Conservation (phyloP, 2,888 invertebrate genomes). For the Netelia fuscicornis region DNA sequence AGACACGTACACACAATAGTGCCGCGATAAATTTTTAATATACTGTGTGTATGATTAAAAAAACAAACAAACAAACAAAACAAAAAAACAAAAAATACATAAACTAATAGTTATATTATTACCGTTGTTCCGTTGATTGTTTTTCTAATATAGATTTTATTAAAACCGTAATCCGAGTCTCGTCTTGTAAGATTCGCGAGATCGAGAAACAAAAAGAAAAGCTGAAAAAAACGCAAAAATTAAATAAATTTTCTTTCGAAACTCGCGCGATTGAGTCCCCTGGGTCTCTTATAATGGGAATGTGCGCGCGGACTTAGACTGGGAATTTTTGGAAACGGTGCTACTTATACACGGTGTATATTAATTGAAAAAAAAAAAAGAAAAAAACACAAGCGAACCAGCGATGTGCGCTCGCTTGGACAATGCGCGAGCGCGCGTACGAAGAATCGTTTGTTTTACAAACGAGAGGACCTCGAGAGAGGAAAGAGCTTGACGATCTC, state of each 20-base stretch:
- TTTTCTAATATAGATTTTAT: slow-evolving; percentile 83
- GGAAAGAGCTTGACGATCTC: slow-evolving; percentile 11
- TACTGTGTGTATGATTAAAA: slow-evolving; percentile 38
- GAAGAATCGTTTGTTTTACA: not conserved
- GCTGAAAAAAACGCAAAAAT: not conserved
- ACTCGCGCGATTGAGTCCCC: slow-evolving; percentile 71
- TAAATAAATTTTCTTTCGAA: slow-evolving; percentile 75
- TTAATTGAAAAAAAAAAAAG: slow-evolving; percentile 31
- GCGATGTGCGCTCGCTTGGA: not conserved
- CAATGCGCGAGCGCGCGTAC: not conserved
- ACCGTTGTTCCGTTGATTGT: slow-evolving; percentile 84
- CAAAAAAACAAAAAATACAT: slow-evolving; percentile 43
- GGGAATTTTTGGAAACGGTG: slow-evolving; percentile 71
- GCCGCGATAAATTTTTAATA: slow-evolving; percentile 76
- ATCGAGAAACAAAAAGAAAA: slow-evolving; percentile 16
- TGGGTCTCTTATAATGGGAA: slow-evolving; percentile 30
- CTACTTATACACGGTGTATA: slow-evolving; percentile 66
- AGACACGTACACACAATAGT: slow-evolving; percentile 75
- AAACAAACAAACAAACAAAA: slow-evolving; percentile 21
- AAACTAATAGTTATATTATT: slow-evolving; percentile 77
- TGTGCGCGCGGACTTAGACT: slow-evolving; percentile 60
- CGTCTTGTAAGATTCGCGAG: slow-evolving; percentile 20
- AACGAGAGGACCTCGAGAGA: not conserved
- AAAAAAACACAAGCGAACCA: not conserved
- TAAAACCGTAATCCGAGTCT: slow-evolving; percentile 65